Base-by-base conservation (phyloP, 35 echinoderm and acorn worm genomes). In the Heliocidaris erythrogramma region DNA sequence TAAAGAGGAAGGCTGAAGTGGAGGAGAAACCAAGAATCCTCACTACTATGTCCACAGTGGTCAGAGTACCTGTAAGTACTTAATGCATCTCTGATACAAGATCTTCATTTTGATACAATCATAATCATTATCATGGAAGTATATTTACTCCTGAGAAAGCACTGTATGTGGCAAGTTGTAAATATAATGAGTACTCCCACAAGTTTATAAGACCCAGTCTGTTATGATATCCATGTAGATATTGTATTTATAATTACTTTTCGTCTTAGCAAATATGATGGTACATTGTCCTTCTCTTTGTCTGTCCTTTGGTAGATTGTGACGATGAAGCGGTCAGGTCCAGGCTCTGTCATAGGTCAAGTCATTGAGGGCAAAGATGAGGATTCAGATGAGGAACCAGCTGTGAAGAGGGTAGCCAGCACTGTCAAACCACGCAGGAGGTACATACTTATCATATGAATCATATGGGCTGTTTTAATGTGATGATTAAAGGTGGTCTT, bases 261-360 rank as follows among this genome's bases (percentile, higher is more conserved):
- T 56, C 2, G 14, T 56, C 14, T 10, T 56, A 12, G 52, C 52
- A 56, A 56, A 56, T 56, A 56, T 56, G 52, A 11, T 10, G 0
- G 52, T 9, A 13, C 52, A 30, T 86, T 32, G 18, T 12, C 13
- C 13, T 30, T 32, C 21, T 2, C 21, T 86, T 86, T 32, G n/a
- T 52, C 9, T 49, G 11, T 30, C 21, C 13, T 92, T 92, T 30
- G 10, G 48, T 48, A 92, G 91, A 48, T 30, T 59, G 91, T 92
- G 49, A 11, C 94, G 9, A 85, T 91, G 24, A 99, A 99, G 86
- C 94, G 97, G 7, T 95, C 93, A 88, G 88, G 93, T 85, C 97
- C 95, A 0, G 97, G 98, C 29, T 99, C 98, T 30, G 96, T 99
- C 18, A 94, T 99, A 48, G 97, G 96, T 48, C 95, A 97, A 90